Evolutionary conservation across 2,113 vertebrate genomes (phyloP).

Genomic region (Colius striatus): DNA sequence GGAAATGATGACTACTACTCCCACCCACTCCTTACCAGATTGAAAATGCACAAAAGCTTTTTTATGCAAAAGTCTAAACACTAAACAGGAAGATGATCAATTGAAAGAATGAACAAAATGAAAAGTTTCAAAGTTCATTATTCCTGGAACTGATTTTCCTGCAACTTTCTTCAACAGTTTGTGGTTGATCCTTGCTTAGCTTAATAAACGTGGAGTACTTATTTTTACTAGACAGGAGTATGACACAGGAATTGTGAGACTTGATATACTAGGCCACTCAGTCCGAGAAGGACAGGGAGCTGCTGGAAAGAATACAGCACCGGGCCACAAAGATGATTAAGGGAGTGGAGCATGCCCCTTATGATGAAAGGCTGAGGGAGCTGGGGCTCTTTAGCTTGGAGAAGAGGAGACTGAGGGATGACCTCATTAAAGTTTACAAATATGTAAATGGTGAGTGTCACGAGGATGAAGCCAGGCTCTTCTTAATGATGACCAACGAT

Average conservation of each 20-base stretch:
- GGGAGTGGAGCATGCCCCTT: too few species aligned
- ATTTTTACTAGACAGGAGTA: background rate
- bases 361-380: too few species aligned
- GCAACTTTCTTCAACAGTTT: background rate
- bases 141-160: background rate
- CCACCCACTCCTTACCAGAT: background rate
- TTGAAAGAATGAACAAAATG: background rate
- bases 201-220: fast-evolving
- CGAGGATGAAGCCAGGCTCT: too few species aligned
- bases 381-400: too few species aligned
- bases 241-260: background rate
- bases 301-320: too few species aligned
- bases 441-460: too few species aligned
- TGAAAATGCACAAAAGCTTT: background rate
- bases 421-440: too few species aligned
- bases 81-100: background rate
- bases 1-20: background rate
- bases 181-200: background rate
- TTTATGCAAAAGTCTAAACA: background rate
- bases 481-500: too few species aligned
- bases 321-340: too few species aligned
- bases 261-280: background rate
- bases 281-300: too few species aligned
- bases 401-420: too few species aligned
- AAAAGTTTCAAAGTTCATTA: background rate